Conservation (phyloP, 1,140 invertebrate species). For the Camponotus floridanus region DNA sequence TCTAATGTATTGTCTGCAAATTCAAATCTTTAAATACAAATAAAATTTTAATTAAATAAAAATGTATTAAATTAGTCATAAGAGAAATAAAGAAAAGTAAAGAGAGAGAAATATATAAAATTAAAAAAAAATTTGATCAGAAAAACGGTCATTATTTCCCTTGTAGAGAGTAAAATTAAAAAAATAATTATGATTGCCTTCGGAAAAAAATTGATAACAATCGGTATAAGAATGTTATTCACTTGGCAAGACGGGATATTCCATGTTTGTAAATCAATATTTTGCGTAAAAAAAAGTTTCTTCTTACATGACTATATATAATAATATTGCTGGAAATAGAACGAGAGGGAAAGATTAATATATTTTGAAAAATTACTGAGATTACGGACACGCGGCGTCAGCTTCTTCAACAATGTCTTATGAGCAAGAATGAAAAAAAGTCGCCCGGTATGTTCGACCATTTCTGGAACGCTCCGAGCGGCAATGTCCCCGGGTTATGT, state of each 20-base stretch:
- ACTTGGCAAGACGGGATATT: not conserved
- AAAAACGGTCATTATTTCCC: not conserved
- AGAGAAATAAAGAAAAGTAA: too few species aligned
- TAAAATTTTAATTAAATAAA: conserved; percentile 10
- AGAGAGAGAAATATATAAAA: too few species aligned
- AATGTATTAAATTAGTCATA: not conserved
- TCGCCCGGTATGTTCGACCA: conserved; percentile 21
- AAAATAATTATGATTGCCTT: not conserved
- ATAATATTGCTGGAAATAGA: not conserved
- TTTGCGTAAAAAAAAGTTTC: not conserved
- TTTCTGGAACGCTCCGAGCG: conserved; percentile 45
- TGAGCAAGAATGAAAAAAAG: not conserved
- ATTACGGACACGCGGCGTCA: conserved; percentile 11
- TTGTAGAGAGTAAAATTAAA: not conserved
- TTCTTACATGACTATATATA: not conserved
- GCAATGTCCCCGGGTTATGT: conserved; percentile 69
- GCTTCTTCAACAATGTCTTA: conserved; percentile 33
- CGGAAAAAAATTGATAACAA: not conserved
- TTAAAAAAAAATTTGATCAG: not conserved
- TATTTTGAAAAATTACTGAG: conserved; percentile 51
- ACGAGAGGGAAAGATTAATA: not conserved
- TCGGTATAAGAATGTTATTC: conserved; percentile 4
- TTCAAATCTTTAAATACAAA: conserved; percentile 21
- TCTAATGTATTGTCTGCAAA: not conserved
- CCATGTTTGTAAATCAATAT: conserved; percentile 13